Base-by-base conservation (phyloP, 2,888 invertebrate species). In the Lumbricus terrestris region DNA sequence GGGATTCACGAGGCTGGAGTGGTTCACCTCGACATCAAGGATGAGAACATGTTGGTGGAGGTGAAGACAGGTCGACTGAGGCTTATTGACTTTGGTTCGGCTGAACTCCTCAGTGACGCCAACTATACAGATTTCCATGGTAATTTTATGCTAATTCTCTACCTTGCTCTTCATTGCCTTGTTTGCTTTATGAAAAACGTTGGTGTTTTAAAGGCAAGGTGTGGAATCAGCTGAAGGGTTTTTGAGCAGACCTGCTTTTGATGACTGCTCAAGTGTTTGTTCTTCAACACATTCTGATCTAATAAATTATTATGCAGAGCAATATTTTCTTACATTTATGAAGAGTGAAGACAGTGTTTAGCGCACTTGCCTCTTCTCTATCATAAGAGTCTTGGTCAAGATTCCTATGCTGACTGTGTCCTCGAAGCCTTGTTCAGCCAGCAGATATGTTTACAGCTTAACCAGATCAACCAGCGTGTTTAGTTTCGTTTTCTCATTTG, bases 1-100 rank as follows among this genome's bases (percentile, higher is more conserved):
- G 95, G 94, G 88, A 95, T 96, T 93, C 96, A 96, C 92, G 94
- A 95, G 92, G 95, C 95, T 91, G 96, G 96, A 38, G 96, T 96
- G 20, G 95, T 96, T 37, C 96, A 96, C 93, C 94, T 96, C 82
- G 96, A 96, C 94, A 96, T 96, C 92, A 96, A 96, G 93, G 96
- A 96, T 93, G 96, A 96, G 93, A 96, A 96, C 93, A 95, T 96
- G 91, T 94, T 96, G 88, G 96, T 96, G 88, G 96, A 96, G 93
- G 93, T 96, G 90, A 95, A 95, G 93, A 95, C 95, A 42, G 95
- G 95, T 89, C 94, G 95, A 91, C 93, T 96, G 85, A 96, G 96
- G 93, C 94, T 96, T 90, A 96, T 96, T 93, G 96, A 96, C 94
- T 96, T 96, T 93, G 96, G 96, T 47, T 96, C 96, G 42, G 96